These are phyloP conservation scores for Epinotia demarniana DNA, from an alignment of 2,888 invertebrate species.

Conservation along the genomic window DNA sequence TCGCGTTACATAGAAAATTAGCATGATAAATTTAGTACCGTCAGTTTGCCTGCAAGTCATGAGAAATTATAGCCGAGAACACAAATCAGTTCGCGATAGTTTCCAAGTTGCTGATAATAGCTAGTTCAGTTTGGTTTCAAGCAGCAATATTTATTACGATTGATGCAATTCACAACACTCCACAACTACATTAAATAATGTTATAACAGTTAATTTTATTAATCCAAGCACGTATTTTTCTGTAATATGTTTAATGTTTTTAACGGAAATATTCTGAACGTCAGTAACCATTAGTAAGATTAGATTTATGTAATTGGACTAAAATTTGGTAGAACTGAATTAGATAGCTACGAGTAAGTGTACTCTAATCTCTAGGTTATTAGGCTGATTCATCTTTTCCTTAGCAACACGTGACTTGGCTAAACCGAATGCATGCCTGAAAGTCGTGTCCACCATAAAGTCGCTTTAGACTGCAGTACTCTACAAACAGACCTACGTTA, in stretches of 20 bases:
- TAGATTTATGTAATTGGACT: background rate
- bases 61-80: constrained; percentile 21
- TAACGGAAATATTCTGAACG: background rate
- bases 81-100: constrained; percentile 30
- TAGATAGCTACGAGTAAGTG: background rate
- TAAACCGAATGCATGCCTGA: too few relatives aligned
- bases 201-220: background rate
- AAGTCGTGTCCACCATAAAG: too few relatives aligned
- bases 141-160: background rate
- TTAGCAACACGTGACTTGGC: background rate
- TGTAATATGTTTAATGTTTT: background rate
- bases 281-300: background rate
- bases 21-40: constrained; percentile 41
- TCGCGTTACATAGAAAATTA: constrained; percentile 41
- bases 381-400: background rate
- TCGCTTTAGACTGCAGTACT: too few relatives aligned
- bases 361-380: background rate
- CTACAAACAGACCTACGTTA: too few relatives aligned
- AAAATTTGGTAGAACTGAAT: background rate
- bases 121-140: constrained; percentile 3
- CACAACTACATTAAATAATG: background rate
- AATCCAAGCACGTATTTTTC: background rate
- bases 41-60: constrained; percentile 30
- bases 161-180: background rate
- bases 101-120: constrained; percentile 27